phyloP scores from a whole-genome alignment of 92 coral and sea anemone genomes.

The Anthopleura xanthogrammica region DNA sequence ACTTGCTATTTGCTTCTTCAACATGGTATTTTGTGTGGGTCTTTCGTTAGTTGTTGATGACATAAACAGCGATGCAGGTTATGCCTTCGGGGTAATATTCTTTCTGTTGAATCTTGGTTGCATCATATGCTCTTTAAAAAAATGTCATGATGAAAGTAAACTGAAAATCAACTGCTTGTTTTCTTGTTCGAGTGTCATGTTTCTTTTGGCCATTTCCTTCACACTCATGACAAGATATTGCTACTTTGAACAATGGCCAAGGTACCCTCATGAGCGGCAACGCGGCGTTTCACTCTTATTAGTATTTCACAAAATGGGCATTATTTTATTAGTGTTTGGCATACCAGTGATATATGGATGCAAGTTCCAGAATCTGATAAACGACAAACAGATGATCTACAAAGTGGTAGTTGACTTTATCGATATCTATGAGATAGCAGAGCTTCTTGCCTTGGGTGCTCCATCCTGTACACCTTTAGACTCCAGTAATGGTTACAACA shows the following conservation, averaged over 20 bases:
- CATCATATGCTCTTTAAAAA: background rate
- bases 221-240: slow-evolving; percentile 3
- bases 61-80: background rate
- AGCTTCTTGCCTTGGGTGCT: too few species aligned
- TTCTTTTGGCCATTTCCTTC: background rate
- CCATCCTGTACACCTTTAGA: background rate
- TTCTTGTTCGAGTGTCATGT: slow-evolving; percentile 11
- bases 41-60: background rate
- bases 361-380: background rate
- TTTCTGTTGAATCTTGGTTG: background rate
- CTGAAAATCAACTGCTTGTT: background rate
- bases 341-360: slow-evolving; percentile 16
- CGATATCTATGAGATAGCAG: slow-evolving; percentile 11
- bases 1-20: background rate
- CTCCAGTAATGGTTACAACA: too few species aligned
- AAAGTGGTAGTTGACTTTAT: slow-evolving; percentile 6
- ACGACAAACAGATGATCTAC: background rate
- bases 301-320: background rate
- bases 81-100: background rate
- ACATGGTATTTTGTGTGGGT: background rate
- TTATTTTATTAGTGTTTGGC: slow-evolving; percentile 1
- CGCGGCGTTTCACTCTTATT: background rate
- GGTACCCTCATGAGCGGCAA: background rate
- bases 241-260: slow-evolving; percentile 4
- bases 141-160: background rate